These are phyloP conservation scores for Trichacis sp. DNA, from an alignment of 2,888 invertebrate species.

Conservation along the genomic window DNA sequence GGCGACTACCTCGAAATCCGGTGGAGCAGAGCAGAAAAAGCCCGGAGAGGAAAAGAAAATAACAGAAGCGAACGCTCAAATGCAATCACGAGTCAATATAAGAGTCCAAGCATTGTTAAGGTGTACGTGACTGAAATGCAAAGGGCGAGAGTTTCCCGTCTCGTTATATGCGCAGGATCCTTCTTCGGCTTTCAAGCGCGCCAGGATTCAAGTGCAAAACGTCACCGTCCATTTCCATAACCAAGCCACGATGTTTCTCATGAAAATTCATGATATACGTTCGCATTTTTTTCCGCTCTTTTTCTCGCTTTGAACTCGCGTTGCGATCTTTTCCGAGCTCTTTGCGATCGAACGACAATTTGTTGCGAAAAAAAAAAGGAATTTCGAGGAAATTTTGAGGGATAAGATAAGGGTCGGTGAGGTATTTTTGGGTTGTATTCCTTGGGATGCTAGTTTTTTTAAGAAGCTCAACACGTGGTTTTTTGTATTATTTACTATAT, in stretches of 20 bases:
- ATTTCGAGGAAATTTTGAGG: too few species aligned
- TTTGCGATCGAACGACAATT: background rate
- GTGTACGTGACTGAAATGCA: background rate
- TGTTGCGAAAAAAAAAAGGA: background rate
- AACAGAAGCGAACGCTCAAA: background rate
- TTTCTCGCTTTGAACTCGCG: background rate
- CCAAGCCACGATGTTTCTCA: background rate
- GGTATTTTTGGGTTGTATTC: too few species aligned
- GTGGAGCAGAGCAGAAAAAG: background rate
- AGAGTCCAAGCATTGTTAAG: background rate
- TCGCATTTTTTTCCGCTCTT: background rate
- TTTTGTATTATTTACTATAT: too few species aligned
- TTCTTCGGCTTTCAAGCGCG: background rate
- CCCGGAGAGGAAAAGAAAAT: background rate
- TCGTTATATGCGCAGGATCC: background rate
- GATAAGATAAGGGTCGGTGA: too few species aligned
- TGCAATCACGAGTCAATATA: constrained; percentile 1
- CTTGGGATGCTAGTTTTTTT: too few species aligned
- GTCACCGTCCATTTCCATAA: background rate
- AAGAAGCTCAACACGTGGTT: too few species aligned
- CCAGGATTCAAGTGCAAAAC: background rate
- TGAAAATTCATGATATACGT: background rate
- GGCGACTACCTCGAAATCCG: background rate
- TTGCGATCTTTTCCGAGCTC: background rate
- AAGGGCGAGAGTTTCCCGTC: background rate